phyloP scores from a whole-genome alignment of 2,113 vertebrate genomes.

The Kobus ellipsiprymnus region DNA sequence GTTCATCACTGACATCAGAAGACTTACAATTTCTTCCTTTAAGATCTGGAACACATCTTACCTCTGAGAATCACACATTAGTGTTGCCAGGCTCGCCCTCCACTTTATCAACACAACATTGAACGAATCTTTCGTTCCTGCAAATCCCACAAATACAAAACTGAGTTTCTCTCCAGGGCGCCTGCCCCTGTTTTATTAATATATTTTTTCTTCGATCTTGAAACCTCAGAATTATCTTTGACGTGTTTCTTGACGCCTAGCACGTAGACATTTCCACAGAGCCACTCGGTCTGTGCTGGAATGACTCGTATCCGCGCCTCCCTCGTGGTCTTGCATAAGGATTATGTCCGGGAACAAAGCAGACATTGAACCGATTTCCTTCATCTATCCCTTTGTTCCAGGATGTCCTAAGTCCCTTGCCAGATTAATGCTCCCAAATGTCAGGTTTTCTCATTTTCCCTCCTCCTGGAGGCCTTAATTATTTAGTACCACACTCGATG shows the following conservation, averaged over 20 bases:
- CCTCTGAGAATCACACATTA: neutral
- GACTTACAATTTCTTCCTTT: neutral
- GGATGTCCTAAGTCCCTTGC: neutral
- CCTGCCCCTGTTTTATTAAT: neutral
- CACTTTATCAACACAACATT: neutral
- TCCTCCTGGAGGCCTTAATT: neutral
- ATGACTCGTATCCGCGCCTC: accelerated
- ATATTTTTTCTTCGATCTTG: neutral
- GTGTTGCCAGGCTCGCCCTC: neutral
- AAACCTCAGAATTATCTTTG: neutral
- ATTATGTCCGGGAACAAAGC: neutral
- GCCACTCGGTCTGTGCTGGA: neutral
- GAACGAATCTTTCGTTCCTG: neutral
- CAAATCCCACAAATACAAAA: neutral
- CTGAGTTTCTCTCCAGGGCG: neutral
- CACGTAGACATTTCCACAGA: neutral
- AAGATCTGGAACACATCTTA: neutral
- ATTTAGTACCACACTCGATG: neutral
- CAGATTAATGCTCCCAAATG: neutral
- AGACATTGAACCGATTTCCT: neutral
- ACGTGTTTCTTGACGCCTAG: neutral
- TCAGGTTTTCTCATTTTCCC: neutral
- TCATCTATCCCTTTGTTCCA: neutral
- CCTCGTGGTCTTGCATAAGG: neutral
- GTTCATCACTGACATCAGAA: neutral